Evolutionary conservation across 2,113 vertebrate species (phyloP).

Genomic region (Copsychus sechellarum): DNA sequence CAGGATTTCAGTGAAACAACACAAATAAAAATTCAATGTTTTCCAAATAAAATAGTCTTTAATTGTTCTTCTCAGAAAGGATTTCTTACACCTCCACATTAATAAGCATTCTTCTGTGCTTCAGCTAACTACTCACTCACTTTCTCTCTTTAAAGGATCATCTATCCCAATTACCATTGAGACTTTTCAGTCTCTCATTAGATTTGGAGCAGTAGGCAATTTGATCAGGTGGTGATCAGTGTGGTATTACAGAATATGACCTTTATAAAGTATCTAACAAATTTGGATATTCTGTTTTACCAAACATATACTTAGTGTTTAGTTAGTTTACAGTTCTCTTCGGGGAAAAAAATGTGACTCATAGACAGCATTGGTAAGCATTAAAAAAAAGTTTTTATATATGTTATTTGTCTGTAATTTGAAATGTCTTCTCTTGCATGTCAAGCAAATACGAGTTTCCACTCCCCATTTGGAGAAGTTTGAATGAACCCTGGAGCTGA

Average conservation of each 20-base stretch:
- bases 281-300: conserved; percentile 4
- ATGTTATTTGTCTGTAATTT: not conserved
- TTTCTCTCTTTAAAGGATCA: conserved; percentile 31
- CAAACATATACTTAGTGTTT: not conserved
- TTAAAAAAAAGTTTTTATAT: not conserved
- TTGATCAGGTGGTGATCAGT: conserved; percentile 32
- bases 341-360: not conserved
- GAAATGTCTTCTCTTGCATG: not conserved
- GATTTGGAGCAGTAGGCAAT: conserved; percentile 19
- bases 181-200: conserved; percentile 57
- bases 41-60: conserved; percentile 42
- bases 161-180: conserved; percentile 51
- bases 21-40: conserved; percentile 40
- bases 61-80: conserved; percentile 45
- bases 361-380: not conserved
- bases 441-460: not conserved
- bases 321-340: not conserved
- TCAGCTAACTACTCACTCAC: conserved; percentile 44
- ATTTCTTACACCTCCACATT: conserved; percentile 35
- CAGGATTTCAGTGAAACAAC: not conserved
- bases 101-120: conserved; percentile 49
- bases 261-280: conserved; percentile 8
- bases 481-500: not conserved
- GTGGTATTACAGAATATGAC: conserved; percentile 4
- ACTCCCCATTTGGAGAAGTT: not conserved